These are phyloP conservation scores for Tenthredo notha DNA, from an alignment of 2,888 invertebrate species.

Conservation along the genomic window DNA sequence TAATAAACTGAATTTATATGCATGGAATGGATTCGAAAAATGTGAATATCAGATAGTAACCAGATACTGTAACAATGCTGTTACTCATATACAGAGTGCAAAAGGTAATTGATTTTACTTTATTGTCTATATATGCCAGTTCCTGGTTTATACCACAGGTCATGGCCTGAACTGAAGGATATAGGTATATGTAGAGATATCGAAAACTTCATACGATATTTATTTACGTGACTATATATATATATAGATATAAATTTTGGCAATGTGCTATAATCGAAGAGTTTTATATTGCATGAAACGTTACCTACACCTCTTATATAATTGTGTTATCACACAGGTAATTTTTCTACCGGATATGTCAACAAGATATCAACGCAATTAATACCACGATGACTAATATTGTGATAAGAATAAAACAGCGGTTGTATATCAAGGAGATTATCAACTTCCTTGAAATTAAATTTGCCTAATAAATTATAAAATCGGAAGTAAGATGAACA, in stretches of 20 bases:
- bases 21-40: not conserved
- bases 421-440: not conserved
- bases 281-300: not conserved
- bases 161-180: not conserved
- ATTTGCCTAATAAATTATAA: not conserved
- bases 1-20: not conserved
- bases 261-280: not conserved
- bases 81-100: not conserved
- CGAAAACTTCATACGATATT: not conserved
- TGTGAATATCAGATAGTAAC: not conserved
- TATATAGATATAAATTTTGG: not conserved
- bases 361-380: not conserved
- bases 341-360: not conserved
- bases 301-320: not conserved
- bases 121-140: not conserved
- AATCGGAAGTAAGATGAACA: not conserved
- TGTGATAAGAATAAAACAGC: not conserved
- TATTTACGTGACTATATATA: not conserved
- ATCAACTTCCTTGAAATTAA: not conserved
- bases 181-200: not conserved
- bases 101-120: constrained; percentile 1
- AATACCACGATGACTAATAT: not conserved
- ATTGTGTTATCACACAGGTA: not conserved
- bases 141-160: not conserved
- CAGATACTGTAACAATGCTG: not conserved